Evolutionary conservation across 2,888 invertebrate genomes (phyloP), one percentile per base, ranked within the genome.

Genomic region (Sesamia inferens): DNA sequence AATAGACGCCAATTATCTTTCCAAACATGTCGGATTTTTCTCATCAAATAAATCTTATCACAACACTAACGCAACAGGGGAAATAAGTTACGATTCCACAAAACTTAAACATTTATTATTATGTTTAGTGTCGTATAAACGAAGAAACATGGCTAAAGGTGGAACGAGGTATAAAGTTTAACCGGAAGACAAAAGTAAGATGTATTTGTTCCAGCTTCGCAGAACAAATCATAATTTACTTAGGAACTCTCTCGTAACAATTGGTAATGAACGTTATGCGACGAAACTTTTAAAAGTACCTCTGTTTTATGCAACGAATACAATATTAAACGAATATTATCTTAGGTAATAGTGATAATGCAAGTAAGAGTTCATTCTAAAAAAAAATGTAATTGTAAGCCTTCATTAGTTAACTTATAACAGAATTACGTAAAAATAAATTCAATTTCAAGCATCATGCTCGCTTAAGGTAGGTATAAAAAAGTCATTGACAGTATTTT

Each of bases 401-500:
- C 5, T 39, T 39, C 39, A 24, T 24, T 7, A 24, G 5, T 7
- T 13, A 48, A 3, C 16, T 61, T 3, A 16, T 16, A 22, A 5
- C 10, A 62, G 42, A 62, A 22, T 22, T 44, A 22, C 10, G 1
- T 10, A 42, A 42, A 42, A 42, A 42, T 62, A 10, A 5, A 42
- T 14, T 5, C 8, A 5, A 14, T 2, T 47, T 16, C 44, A 44
- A 11, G 8, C 64, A 31, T 48, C 8, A 61, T 22, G 10, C 19
- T 13, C 5, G 6, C 10, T 10, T 47, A n/a, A 39, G n/a, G 10
- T 39, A 6, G 31, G 31, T 51, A n/a, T 31, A 19, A 31, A 22
- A 31, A 51, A 2, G 1, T 31, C 31, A 31, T 31, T 78, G 78
- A 79, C 79, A 84, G 31, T 81, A 83, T 85, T 84, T 88, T 82